Evolutionary conservation across 1,140 invertebrate species (phyloP).

Genomic region (Scaptodrosophila lebanonensis): DNA sequence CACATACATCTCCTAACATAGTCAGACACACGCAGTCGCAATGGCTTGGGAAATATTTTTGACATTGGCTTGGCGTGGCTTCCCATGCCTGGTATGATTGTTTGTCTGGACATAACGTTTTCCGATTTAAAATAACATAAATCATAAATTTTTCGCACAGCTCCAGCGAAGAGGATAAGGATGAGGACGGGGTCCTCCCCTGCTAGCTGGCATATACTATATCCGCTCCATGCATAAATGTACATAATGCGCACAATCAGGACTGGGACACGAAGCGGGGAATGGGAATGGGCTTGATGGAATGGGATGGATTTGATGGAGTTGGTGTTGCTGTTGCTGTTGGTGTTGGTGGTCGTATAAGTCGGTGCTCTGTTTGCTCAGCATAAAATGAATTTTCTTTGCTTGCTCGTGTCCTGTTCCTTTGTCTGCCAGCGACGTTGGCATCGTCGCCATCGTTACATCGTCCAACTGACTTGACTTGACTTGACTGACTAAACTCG

Average conservation of each 20-base stretch:
- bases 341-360: neutral
- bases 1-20: constrained; percentile 25
- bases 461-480: constrained; percentile 10
- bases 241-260: constrained; percentile 62
- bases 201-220: neutral
- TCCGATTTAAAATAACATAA: constrained; percentile 52
- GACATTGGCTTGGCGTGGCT: constrained; percentile 7
- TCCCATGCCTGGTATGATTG: constrained; percentile 9
- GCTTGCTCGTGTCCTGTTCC: constrained; percentile 27
- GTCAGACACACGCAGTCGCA: constrained; percentile 13
- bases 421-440: constrained; percentile 36
- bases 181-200: no score
- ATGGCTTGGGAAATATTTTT: constrained; percentile 29
- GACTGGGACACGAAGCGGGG: constrained; percentile 43
- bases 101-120: constrained; percentile 28
- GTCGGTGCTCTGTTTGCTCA: constrained; percentile 45
- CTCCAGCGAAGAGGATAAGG: no score
- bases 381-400: constrained; percentile 58
- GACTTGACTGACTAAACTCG: constrained; percentile 22
- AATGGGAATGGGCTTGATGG: constrained; percentile 30
- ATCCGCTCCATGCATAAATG: constrained; percentile 24
- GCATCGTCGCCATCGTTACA: constrained; percentile 37
- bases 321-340: neutral
- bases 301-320: neutral
- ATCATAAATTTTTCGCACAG: constrained; percentile 47